Evolutionary conservation across 2,888 invertebrate genomes (phyloP), one percentile per base, ranked within the genome.

Genomic region (Polyommatus iphigenia): DNA sequence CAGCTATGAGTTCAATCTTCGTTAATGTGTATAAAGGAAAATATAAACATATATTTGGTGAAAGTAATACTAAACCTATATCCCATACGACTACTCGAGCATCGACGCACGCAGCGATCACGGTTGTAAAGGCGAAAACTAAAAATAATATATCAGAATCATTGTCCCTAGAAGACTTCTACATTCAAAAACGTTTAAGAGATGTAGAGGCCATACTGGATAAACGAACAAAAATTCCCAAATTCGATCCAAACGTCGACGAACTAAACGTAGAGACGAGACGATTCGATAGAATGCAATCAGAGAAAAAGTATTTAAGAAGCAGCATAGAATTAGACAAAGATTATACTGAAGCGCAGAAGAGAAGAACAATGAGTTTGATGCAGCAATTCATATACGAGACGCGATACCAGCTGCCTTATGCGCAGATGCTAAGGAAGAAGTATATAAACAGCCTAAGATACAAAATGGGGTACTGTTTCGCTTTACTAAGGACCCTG

Each of bases 361-460:
- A 84, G 78, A 79, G 78, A 1, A 81, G 80, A 67, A 80, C 80
- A 0, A 7, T 85, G 0, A 0, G 80, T 0, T 0, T 87, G 0
- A 87, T 87, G 84, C 78, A 82, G 4, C 89, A 89, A 71, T 89
- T 89, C 24, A 76, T 88, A 0, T 88, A 88, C 77, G 79, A 81
- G 7, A 83, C 84, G 0, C 83, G 87, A 29, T 87, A 88, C 78
- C 85, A 85, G n/a, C 24, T 90, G 3, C 79, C 84, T 0, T 82
- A 81, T 18, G 50, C 84, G 1, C 88, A 88, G 78, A 0, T 82
- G 0, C 29, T 89, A 6, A 84, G 87, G 62, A 81, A 80, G 1
- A 89, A 88, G 67, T 90, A 88, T 54, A 76, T 46, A 0, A 3
- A 29, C 0, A 77, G 79, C 18, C 3, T 75, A 0, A 82, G 78